Evolutionary conservation across 2,888 invertebrate species (phyloP).

Genomic region (Melikaiella ostensackeni): DNA sequence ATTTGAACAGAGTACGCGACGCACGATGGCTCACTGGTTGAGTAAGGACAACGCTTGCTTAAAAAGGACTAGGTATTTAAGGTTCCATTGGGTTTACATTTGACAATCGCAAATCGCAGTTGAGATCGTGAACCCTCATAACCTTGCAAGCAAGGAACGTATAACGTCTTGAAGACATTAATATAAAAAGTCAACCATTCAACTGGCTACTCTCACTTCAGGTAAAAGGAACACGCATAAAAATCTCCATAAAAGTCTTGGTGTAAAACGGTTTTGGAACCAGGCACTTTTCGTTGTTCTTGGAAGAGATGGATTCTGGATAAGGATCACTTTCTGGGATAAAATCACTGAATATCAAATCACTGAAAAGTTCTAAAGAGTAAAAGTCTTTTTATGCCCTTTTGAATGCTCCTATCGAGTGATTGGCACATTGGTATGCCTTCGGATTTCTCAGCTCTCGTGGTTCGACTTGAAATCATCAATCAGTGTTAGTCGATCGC

Average conservation of each 20-base stretch:
- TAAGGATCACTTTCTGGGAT: slow-evolving; percentile 9
- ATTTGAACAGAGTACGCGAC: slow-evolving; percentile 5
- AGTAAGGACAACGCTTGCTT: slow-evolving; percentile 58
- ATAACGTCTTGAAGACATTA: slow-evolving; percentile 41
- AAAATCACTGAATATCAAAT: background rate
- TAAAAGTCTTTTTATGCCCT: slow-evolving; percentile 33
- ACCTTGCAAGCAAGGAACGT: slow-evolving; percentile 52
- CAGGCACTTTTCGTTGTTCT: slow-evolving; percentile 29
- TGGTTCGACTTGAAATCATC: slow-evolving; percentile 19
- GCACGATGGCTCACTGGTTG: slow-evolving; percentile 34
- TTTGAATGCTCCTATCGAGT: slow-evolving; percentile 19
- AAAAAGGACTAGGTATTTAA: slow-evolving; percentile 71
- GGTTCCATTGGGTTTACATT: slow-evolving; percentile 50
- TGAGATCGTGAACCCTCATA: slow-evolving; percentile 40
- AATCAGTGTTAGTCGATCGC: slow-evolving; percentile 75
- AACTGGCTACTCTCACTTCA: slow-evolving; percentile 26
- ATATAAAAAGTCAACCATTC: slow-evolving; percentile 38
- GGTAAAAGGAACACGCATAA: slow-evolving; percentile 12
- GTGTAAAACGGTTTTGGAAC: slow-evolving; percentile 1
- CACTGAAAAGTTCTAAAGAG: slow-evolving; percentile 1
- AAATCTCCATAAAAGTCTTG: slow-evolving; percentile 30
- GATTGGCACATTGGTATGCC: slow-evolving; percentile 29
- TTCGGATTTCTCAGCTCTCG: slow-evolving; percentile 31
- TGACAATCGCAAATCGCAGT: slow-evolving; percentile 30
- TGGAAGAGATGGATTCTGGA: background rate